Conservation (phyloP, 2,113 vertebrate genomes). For the Thermophis baileyi region DNA sequence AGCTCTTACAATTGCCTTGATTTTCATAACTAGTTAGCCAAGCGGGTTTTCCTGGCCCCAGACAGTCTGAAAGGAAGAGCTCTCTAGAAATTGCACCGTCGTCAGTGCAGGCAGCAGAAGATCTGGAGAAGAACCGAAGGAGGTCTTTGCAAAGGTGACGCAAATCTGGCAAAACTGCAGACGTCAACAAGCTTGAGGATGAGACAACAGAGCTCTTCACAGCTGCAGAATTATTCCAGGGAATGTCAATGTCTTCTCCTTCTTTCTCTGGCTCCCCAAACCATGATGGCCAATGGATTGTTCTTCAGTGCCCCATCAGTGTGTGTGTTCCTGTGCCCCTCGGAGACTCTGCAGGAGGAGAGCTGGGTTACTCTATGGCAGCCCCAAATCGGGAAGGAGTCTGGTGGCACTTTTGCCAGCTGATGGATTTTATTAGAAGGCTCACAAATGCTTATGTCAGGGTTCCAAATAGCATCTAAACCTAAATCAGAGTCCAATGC, state of each 20-base stretch:
- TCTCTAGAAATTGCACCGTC: neutral
- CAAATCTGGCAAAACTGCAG: neutral
- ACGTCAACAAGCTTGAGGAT: neutral
- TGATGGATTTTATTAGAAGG: neutral
- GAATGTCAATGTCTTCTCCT: neutral
- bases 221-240: neutral
- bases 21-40: constrained; percentile 20
- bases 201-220: neutral
- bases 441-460: neutral
- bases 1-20: neutral
- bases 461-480: too few relatives aligned
- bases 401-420: neutral
- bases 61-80: neutral
- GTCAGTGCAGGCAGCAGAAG: neutral
- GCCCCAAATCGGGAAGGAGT: neutral
- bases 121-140: neutral
- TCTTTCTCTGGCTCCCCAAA: neutral
- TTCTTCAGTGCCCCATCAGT: neutral
- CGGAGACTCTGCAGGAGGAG: neutral
- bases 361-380: neutral
- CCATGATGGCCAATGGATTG: neutral
- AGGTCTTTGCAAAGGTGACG: neutral
- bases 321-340: neutral
- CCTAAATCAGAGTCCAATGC: too few relatives aligned
- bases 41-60: neutral